phyloP scores from a whole-genome alignment of 2,113 vertebrate species.

The Chloroceryle aenea region DNA sequence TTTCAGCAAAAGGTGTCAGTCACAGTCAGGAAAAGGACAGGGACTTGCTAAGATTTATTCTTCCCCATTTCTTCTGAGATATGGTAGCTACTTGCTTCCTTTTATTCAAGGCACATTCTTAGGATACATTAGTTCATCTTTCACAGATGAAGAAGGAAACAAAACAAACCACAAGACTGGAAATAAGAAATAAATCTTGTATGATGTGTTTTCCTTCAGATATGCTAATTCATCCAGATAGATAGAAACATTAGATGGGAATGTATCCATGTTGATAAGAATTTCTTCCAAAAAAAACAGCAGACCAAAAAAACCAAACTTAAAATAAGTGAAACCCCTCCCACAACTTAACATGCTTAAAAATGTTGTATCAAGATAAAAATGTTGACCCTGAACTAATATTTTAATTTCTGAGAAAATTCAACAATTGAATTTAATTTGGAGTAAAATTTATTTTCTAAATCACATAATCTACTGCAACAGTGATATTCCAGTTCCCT shows the following conservation, averaged over 20 bases:
- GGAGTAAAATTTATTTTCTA: neutral
- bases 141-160: neutral
- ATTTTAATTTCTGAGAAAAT: neutral
- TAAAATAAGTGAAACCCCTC: neutral
- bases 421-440: neutral
- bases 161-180: neutral
- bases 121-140: neutral
- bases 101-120: neutral
- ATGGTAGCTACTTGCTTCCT: neutral
- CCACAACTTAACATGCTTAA: neutral
- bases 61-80: neutral
- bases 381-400: neutral
- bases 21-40: neutral
- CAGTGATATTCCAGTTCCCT: neutral
- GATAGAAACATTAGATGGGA: neutral
- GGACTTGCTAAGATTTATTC: neutral
- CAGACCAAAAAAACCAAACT: neutral
- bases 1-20: neutral
- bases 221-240: neutral
- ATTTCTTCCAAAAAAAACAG: neutral
- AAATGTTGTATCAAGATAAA: neutral
- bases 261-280: neutral
- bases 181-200: neutral
- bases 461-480: neutral
- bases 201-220: neutral